Evolutionary conservation across 1,140 invertebrate genomes (phyloP).

Genomic region (Aphelinus atriplicis): DNA sequence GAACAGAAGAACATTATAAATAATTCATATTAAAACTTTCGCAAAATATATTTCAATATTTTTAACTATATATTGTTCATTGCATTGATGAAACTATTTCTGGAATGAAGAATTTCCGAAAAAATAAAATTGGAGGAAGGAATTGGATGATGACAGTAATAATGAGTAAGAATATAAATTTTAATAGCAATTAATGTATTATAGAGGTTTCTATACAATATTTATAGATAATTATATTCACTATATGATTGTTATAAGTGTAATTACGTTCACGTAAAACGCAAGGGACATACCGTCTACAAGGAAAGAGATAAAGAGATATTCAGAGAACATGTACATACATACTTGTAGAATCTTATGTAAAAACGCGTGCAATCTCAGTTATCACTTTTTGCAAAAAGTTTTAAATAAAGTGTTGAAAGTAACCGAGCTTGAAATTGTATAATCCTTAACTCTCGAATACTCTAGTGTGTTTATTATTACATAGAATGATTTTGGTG

Average conservation of each 20-base stretch:
- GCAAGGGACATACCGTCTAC: constrained; percentile 49
- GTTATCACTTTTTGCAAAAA: constrained; percentile 37
- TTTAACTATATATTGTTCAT: too few species aligned
- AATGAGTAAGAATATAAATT: constrained; percentile 41
- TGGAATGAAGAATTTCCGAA: constrained; percentile 10
- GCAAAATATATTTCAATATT: too few species aligned
- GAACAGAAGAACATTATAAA: too few species aligned
- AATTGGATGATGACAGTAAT: not conserved
- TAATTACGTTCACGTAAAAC: constrained; percentile 57
- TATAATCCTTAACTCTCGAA: constrained; percentile 12
- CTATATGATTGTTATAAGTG: constrained; percentile 59
- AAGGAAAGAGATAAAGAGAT: constrained; percentile 52
- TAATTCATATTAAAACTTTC: too few species aligned
- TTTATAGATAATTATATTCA: constrained; percentile 63
- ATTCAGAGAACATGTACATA: constrained; percentile 55
- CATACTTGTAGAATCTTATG: constrained; percentile 43
- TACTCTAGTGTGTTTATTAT: constrained; percentile 16
- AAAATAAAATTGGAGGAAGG: not conserved
- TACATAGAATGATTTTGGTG: constrained; percentile 27
- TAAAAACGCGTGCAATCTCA: constrained; percentile 40
- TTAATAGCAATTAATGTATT: constrained; percentile 64
- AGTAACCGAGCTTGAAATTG: constrained; percentile 30
- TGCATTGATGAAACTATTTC: not conserved
- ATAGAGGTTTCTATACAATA: constrained; percentile 65
- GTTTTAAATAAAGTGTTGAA: constrained; percentile 31